A percentile compares a stretch with the other conserved stretches of the same genome.
These are phyloP conservation scores for Ptilorrhoa leucosticta DNA, from an alignment of 2,113 vertebrate genomes.

Conservation along the genomic window DNA sequence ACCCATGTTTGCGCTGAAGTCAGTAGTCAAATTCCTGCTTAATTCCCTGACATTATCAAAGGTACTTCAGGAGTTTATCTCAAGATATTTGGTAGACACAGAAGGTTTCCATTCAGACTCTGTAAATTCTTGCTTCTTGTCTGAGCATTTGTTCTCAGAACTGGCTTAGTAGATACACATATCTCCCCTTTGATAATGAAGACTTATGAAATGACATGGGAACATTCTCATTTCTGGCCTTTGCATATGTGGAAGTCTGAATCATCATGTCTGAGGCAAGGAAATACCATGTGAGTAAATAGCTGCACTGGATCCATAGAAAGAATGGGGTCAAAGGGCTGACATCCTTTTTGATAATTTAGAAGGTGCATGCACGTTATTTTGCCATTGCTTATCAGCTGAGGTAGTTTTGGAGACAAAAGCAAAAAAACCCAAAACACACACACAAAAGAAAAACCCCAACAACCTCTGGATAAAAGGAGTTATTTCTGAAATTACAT, in stretches of 20 bases:
- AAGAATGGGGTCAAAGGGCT: not conserved
- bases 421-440: not conserved
- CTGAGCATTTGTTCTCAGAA: not conserved
- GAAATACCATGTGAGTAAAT: not conserved
- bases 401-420: not conserved
- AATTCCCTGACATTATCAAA: not conserved
- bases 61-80: constrained; percentile 35
- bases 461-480: not conserved
- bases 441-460: not conserved
- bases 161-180: not conserved
- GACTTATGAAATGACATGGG: not conserved
- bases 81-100: not conserved
- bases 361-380: not conserved
- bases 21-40: not conserved
- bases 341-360: not conserved
- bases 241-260: not conserved
- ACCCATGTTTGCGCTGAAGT: not conserved
- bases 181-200: not conserved
- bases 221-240: not conserved
- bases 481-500: not conserved
- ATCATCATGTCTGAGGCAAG: not conserved
- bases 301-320: not conserved
- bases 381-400: not conserved
- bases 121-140: not conserved
- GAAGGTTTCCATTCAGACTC: constrained; percentile 6